Evolutionary conservation across 1,140 invertebrate genomes (phyloP).

Genomic region (Rhopalosiphum padi): DNA sequence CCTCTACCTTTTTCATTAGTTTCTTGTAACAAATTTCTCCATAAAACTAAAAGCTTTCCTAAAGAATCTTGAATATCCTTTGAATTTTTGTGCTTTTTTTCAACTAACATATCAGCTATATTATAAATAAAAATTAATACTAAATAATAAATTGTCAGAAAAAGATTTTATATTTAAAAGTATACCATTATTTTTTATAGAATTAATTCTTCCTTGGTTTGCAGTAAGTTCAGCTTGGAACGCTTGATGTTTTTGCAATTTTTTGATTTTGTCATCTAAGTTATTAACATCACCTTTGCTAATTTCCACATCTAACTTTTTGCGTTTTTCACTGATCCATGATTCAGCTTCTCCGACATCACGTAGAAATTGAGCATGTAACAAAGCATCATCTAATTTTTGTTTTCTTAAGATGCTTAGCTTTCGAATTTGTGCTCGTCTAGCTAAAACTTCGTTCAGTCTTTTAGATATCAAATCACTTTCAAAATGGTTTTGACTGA

Average conservation of each 20-base stretch:
- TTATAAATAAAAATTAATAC: neutral
- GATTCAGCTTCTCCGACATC: slow-evolving; percentile 87
- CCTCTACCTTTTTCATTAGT: slow-evolving; percentile 82
- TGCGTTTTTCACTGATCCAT: slow-evolving; percentile 95
- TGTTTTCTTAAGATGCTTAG: slow-evolving; percentile 71
- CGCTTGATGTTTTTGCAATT: slow-evolving; percentile 97
- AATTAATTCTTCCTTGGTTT: slow-evolving; percentile 84
- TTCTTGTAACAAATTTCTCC: slow-evolving; percentile 82
- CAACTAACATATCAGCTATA: slow-evolving; percentile 71
- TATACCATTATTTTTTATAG: slow-evolving; percentile 75
- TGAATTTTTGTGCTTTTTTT: slow-evolving; percentile 74
- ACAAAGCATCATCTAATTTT: slow-evolving; percentile 78
- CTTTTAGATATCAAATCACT: slow-evolving; percentile 80
- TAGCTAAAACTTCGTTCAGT: slow-evolving; percentile 74
- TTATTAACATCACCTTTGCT: slow-evolving; percentile 74
- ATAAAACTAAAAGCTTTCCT: slow-evolving; percentile 75
- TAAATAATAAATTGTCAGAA: neutral
- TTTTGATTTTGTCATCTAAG: slow-evolving; percentile 90
- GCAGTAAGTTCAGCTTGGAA: slow-evolving; percentile 94
- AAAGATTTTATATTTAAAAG: neutral
- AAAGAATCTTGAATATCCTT: slow-evolving; percentile 78
- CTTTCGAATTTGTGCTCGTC: slow-evolving; percentile 76
- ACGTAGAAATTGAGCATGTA: slow-evolving; percentile 88
- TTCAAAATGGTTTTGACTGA: slow-evolving; percentile 94
- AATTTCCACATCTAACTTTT: slow-evolving; percentile 80